A percentile compares a stretch with the other conserved stretches of the same genome.
These are phyloP conservation scores for Hucho hucho DNA, from an alignment of 2,113 vertebrate genomes.

Conservation along the genomic window DNA sequence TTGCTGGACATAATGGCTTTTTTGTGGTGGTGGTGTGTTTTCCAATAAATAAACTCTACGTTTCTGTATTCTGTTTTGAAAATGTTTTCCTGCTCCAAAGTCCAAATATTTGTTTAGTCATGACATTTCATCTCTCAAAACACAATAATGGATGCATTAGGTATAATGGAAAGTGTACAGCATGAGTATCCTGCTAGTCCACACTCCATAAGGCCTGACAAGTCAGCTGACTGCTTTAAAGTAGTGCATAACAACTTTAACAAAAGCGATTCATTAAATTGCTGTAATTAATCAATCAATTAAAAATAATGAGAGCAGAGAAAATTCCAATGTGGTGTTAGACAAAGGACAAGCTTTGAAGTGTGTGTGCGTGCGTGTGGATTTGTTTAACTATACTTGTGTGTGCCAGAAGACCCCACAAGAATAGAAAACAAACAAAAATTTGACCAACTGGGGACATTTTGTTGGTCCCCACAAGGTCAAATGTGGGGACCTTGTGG, in stretches of 20 bases:
- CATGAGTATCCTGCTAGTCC: too few relatives aligned
- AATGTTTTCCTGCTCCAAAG: neutral
- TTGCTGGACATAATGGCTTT: neutral
- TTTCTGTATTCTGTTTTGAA: neutral
- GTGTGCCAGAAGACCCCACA: too few relatives aligned
- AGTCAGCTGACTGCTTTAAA: too few relatives aligned
- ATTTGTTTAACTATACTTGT: neutral
- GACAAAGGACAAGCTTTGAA: constrained; percentile 22
- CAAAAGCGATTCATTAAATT: too few relatives aligned
- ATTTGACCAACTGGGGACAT: too few relatives aligned
- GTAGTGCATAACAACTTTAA: too few relatives aligned
- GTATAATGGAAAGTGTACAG: neutral
- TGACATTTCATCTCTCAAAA: neutral
- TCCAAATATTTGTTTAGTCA: neutral
- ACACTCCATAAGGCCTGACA: too few relatives aligned
- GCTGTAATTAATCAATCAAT: too few relatives aligned
- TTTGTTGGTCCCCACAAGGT: too few relatives aligned
- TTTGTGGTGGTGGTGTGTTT: neutral
- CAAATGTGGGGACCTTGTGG: too few relatives aligned
- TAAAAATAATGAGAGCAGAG: neutral
- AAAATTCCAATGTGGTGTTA: constrained; percentile 7
- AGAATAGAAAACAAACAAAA: too few relatives aligned
- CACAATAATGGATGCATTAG: neutral
- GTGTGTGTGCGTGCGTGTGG: constrained; percentile 4
- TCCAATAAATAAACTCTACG: neutral